Base-by-base conservation (phyloP, 1,140 invertebrate genomes). In the Drosophila kohkoa region DNA sequence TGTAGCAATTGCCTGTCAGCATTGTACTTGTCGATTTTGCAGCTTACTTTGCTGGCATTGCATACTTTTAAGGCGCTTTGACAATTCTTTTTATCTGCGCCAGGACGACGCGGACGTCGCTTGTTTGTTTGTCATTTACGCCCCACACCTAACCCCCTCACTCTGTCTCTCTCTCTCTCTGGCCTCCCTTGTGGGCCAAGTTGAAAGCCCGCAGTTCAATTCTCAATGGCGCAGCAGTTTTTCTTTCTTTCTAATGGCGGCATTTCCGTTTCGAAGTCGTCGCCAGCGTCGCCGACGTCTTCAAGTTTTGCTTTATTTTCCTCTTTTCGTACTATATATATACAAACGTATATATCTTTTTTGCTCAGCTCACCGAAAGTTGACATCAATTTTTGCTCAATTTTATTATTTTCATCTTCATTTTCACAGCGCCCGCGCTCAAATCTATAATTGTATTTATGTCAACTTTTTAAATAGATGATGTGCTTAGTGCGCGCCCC, bases 361-460 rank as follows among this genome's bases (percentile, higher is more conserved):
- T 49, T 58, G 35, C 46, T 49, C 51, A 32, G 63, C 70, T 43
- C 41, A 67, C 70, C 63, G 58, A 88, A 83, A 85, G 77, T 89
- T 88, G 81, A 88, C 85, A 88, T 88, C 85, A 88, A 88, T 88
- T 88, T 88, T 81, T 74, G 85, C 77, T 89, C 85, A 85, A 88
- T 88, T 88, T 88, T 88, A 88, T 88, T 88, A 89, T 88, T 88
- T 88, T 85, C 85, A 85, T 89, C 85, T 86, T 90, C 86, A 89
- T 89, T 82, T 85, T 76, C 78, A 64, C 86, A 86, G 81, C 71
- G 58, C 73, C 62, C 77, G 58, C 79, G 63, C 72, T 55, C 70
- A 91, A 91, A 91, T 91, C 90, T 90, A 90, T 91, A 91, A 91
- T 91, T 91, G 90, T 91, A 91, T 91, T 91, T 91, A 88, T 91